Conservation (phyloP, 2,113 vertebrate species). For the Zingel zingel region DNA sequence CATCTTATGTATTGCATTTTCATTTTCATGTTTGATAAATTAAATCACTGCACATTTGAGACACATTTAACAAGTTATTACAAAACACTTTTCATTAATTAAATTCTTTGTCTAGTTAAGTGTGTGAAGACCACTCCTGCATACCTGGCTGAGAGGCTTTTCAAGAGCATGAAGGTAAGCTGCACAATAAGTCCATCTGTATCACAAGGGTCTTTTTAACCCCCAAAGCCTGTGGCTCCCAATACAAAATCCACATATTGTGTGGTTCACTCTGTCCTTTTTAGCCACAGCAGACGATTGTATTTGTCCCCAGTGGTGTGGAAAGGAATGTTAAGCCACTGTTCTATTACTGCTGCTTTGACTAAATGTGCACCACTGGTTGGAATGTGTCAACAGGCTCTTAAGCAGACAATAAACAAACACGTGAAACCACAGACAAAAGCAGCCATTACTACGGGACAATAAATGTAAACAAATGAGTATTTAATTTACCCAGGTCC, state of each 20-base stretch:
- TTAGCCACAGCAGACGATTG: slow-evolving; percentile 16
- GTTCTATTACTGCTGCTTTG: slow-evolving; percentile 43
- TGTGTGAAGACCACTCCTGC: slow-evolving; percentile 82
- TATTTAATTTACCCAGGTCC: background rate
- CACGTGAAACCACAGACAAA: background rate
- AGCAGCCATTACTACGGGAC: background rate
- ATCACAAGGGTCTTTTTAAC: background rate
- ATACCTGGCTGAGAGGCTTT: slow-evolving; percentile 83
- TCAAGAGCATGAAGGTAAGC: slow-evolving; percentile 84
- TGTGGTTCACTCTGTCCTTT: slow-evolving; percentile 20
- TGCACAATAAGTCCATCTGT: background rate
- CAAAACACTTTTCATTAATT: background rate
- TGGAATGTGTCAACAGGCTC: slow-evolving; percentile 10
- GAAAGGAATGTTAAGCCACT: slow-evolving; percentile 67
- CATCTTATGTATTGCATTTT: background rate
- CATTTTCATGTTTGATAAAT: no score
- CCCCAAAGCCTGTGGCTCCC: background rate
- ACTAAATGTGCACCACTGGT: slow-evolving; percentile 6
- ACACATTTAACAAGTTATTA: background rate
- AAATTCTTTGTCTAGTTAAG: slow-evolving; percentile 73
- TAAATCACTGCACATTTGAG: background rate
- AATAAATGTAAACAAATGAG: background rate
- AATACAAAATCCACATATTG: slow-evolving; percentile 32
- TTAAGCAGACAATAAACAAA: background rate
- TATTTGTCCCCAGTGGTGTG: slow-evolving; percentile 38